phyloP scores from a whole-genome alignment of 2,113 vertebrate species.

The Orientallactaga bullata region DNA sequence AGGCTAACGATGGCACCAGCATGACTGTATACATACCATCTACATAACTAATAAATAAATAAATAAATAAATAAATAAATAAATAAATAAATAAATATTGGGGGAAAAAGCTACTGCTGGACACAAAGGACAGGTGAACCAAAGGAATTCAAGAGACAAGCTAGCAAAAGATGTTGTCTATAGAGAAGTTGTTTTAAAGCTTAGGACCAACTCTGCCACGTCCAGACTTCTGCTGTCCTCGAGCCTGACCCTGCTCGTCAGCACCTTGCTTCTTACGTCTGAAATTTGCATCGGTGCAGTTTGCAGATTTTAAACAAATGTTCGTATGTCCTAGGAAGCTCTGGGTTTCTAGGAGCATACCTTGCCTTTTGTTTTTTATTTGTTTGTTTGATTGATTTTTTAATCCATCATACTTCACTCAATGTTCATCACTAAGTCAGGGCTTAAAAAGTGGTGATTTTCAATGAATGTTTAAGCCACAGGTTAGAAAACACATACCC shows the following conservation, averaged over 20 bases:
- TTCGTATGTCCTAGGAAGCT: background rate
- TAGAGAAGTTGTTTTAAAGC: background rate
- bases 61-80: no score
- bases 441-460: background rate
- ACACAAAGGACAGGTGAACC: background rate
- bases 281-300: background rate
- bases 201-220: background rate
- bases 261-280: background rate
- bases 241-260: accelerated
- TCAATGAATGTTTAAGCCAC: background rate
- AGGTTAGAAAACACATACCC: background rate
- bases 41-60: no score
- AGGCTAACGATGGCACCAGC: no score
- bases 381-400: background rate
- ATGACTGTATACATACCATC: no score
- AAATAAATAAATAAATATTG: no score
- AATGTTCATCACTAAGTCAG: background rate
- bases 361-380: no score
- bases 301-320: background rate
- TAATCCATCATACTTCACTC: background rate
- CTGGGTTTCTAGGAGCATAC: background rate
- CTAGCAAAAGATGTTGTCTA: background rate
- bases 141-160: background rate
- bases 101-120: background rate
- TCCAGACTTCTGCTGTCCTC: background rate